A percentile compares a stretch with the other conserved stretches of the same genome.
These are phyloP conservation scores for Indicator indicator DNA, from an alignment of 2,113 vertebrate genomes.

Conservation along the genomic window DNA sequence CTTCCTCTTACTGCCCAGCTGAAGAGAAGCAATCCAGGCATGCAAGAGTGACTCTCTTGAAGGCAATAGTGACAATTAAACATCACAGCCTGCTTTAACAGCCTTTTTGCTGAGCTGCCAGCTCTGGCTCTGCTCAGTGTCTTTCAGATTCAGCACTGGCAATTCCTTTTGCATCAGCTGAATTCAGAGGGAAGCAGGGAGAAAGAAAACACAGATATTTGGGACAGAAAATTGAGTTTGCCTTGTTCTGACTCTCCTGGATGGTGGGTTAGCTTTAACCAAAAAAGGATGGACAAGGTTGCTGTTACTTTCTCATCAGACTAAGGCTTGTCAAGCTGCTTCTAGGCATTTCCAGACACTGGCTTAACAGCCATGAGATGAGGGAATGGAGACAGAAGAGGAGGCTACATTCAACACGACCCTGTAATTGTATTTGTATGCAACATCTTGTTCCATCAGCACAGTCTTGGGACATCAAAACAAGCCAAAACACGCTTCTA, in stretches of 20 bases:
- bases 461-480: background rate
- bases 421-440: background rate
- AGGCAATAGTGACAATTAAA: constrained; percentile 19
- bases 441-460: background rate
- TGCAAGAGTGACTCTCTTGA: background rate
- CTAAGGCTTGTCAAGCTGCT: background rate
- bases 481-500: background rate
- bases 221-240: background rate
- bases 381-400: background rate
- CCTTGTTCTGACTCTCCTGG: background rate
- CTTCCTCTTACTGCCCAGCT: background rate
- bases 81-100: constrained; percentile 13
- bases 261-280: background rate
- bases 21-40: background rate
- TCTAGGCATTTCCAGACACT: background rate
- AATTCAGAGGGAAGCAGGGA: background rate
- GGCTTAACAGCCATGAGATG: background rate
- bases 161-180: background rate
- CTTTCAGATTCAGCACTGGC: background rate
- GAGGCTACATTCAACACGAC: background rate
- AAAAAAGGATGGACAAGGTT: background rate
- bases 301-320: background rate
- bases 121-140: constrained; percentile 5
- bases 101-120: constrained; percentile 39
- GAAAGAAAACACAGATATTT: background rate